Percentiles rank a stretch among this genome's conserved stretches.
Evolutionary conservation across 1,140 invertebrate species (phyloP).

Genomic region (Dendrolimus punctatus): DNA sequence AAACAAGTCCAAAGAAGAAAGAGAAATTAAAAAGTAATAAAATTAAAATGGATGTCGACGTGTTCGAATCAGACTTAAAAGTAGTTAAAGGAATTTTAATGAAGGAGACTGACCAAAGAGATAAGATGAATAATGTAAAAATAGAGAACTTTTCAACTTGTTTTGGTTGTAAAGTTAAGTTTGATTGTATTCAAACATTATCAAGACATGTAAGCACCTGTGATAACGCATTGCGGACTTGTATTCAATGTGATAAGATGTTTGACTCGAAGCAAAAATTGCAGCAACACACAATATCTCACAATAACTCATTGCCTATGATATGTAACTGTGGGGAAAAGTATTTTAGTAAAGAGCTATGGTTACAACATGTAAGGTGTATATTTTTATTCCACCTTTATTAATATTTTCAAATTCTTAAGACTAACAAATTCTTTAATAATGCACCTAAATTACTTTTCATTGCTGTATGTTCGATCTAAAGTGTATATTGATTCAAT

Average conservation of each 20-base stretch:
- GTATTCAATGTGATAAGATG: slow-evolving; percentile 39
- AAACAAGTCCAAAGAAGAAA: slow-evolving; percentile 50
- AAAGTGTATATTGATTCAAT: too few relatives aligned
- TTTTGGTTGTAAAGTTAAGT: slow-evolving; percentile 10
- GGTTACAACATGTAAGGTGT: slow-evolving; percentile 21
- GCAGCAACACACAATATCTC: slow-evolving; percentile 34
- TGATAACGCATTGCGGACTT: slow-evolving; percentile 43
- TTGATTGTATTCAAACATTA: slow-evolving; percentile 36
- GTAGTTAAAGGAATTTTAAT: slow-evolving; percentile 46
- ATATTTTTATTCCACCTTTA: too few relatives aligned
- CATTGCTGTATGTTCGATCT: too few relatives aligned
- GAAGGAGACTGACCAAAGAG: slow-evolving; percentile 39
- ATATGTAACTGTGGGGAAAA: slow-evolving; percentile 44
- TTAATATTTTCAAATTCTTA: too few relatives aligned
- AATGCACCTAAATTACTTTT: too few relatives aligned
- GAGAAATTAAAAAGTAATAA: slow-evolving; percentile 22
- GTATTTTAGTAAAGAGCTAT: slow-evolving; percentile 33
- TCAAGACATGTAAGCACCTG: slow-evolving; percentile 49
- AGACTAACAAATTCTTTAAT: too few relatives aligned
- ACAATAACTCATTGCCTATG: slow-evolving; percentile 28
- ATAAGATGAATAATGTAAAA: slow-evolving; percentile 16
- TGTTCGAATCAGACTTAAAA: slow-evolving; percentile 46
- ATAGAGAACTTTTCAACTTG: slow-evolving; percentile 8
- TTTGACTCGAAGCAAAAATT: slow-evolving; percentile 56
- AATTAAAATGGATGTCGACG: slow-evolving; percentile 51